Percentiles rank a stretch among this genome's conserved stretches.
These are phyloP conservation scores for Uromys caudimaculatus DNA, from an alignment of 2,797 vertebrate species.

Conservation along the genomic window DNA sequence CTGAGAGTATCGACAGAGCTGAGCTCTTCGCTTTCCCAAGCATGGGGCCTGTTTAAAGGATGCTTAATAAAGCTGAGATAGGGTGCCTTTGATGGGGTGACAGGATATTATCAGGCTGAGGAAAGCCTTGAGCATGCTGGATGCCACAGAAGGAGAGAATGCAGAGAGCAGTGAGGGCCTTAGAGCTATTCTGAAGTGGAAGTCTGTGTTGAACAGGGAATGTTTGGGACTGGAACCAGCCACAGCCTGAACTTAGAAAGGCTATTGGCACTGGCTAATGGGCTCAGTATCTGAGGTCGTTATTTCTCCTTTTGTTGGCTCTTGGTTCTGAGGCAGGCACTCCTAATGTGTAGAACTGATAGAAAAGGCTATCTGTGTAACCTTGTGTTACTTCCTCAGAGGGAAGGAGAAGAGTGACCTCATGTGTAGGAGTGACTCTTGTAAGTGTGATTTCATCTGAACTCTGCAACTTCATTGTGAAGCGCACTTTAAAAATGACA, in stretches of 20 bases:
- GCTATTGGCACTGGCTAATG: not conserved
- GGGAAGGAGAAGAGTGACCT: not conserved
- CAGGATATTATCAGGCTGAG: slow-evolving; percentile 66
- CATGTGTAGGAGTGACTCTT: not conserved
- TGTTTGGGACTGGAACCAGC: slow-evolving; percentile 62
- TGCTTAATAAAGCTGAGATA: slow-evolving; percentile 48
- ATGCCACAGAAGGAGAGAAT: slow-evolving; percentile 65
- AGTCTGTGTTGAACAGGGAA: slow-evolving; percentile 35
- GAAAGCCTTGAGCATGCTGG: slow-evolving; percentile 37
- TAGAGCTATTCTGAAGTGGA: slow-evolving; percentile 65
- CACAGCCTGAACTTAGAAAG: slow-evolving; percentile 20
- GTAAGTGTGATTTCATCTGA: not conserved
- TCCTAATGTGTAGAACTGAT: not conserved
- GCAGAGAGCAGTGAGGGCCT: slow-evolving; percentile 57
- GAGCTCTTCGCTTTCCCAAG: slow-evolving; percentile 54
- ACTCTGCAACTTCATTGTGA: not conserved
- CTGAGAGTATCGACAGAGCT: not conserved
- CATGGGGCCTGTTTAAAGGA: slow-evolving; percentile 55
- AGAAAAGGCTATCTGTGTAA: not conserved
- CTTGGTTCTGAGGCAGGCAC: slow-evolving; percentile 21
- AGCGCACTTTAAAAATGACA: slow-evolving; percentile 25
- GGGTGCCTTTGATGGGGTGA: slow-evolving; percentile 67
- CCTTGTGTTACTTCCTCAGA: not conserved
- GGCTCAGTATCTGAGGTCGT: slow-evolving; percentile 27
- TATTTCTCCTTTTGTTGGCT: slow-evolving; percentile 42